phyloP scores from a whole-genome alignment of 2,888 invertebrate species.

The Drosophila peninsularis region DNA sequence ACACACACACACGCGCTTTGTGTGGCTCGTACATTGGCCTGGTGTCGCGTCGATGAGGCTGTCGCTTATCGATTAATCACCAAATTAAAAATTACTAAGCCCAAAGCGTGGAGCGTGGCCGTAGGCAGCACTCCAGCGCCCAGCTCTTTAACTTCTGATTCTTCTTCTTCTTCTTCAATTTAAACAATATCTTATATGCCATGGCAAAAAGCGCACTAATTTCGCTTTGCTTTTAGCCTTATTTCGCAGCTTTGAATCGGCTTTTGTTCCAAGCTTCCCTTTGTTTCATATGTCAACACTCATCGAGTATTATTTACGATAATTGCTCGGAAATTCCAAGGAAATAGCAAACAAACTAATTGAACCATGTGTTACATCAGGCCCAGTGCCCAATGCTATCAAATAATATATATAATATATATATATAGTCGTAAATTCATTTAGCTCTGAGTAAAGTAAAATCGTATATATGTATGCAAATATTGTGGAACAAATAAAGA shows the following conservation, averaged over 20 bases:
- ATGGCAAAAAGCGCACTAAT: constrained; percentile 52
- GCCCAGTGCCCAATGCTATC: constrained; percentile 16
- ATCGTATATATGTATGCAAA: constrained; percentile 50
- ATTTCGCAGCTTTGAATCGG: constrained; percentile 30
- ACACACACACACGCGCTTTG: constrained; percentile 2
- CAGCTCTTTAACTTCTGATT: constrained; percentile 27
- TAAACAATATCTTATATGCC: constrained; percentile 66
- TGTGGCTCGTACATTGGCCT: constrained; percentile 64
- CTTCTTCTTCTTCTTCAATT: constrained; percentile 44
- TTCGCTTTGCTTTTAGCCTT: constrained; percentile 40
- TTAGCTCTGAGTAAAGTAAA: constrained; percentile 44
- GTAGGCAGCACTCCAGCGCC: constrained; percentile 45
- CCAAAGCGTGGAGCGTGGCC: constrained; percentile 75
- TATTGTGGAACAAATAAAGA: constrained; percentile 45
- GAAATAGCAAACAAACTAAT: constrained; percentile 59
- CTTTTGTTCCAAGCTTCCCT: constrained; percentile 36
- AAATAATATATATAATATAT: constrained; percentile 6
- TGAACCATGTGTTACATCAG: constrained; percentile 53
- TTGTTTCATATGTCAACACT: constrained; percentile 20
- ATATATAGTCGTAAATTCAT: constrained; percentile 68
- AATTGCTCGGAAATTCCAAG: constrained; percentile 41
- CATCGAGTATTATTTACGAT: constrained; percentile 50
- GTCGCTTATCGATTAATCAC: constrained; percentile 81
- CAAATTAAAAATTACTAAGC: constrained; percentile 75
- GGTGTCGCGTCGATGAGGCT: constrained; percentile 54